Base-by-base conservation (phyloP, 2,797 vertebrate genomes). In the Pristis pectinata region DNA sequence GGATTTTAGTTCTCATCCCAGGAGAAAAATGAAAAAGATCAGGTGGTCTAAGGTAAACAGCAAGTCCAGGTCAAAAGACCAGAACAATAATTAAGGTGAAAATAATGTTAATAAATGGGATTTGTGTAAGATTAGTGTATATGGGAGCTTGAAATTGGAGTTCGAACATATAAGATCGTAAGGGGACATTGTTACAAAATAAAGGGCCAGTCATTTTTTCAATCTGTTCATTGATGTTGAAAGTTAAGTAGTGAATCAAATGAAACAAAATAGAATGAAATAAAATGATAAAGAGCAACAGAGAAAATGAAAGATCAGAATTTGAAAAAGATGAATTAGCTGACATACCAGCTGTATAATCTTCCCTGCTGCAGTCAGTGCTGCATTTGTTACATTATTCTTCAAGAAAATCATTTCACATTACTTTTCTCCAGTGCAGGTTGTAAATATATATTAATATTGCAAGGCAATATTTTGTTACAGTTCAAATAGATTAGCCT, bases 271-370 rank as follows among this genome's bases (percentile, higher is more conserved):
- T 72, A 41, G 49, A 94, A 72, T 94, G 5, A 74, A 56, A 94
- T 53, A 53, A 94, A 76, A 76, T 74, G 22, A 93, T 93, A 41
- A 76, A 94, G 15, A 94, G 27, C 44, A 56, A 70, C 11, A 34
- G 37, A 94, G 92, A 74, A 94, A 94, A 94, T 74, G 70, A 94
- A 49, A 94, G 44, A 94, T 94, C 92, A 53, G 92, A 5, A 56
- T 74, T 72, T 74, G 67, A 94, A 91, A 67, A 67, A 24, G 34
- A 41, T 67, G 87, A 64, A 93, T 1, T 93, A 3, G 67, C 37
- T 34, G 27, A 34, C 41, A 34, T 3, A 15, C 70, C 74, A 30
- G 10, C 30, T 49, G 27, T 41, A 49, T 4, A 8, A 74, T 53
- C 91, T 72, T 27, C 41, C 61, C 37, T 34, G 37, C 10, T 93